Percentiles rank a stretch among this genome's conserved stretches.
Evolutionary conservation across 2,888 invertebrate species (phyloP).

Genomic region (Rhopalosiphum nymphaeae): DNA sequence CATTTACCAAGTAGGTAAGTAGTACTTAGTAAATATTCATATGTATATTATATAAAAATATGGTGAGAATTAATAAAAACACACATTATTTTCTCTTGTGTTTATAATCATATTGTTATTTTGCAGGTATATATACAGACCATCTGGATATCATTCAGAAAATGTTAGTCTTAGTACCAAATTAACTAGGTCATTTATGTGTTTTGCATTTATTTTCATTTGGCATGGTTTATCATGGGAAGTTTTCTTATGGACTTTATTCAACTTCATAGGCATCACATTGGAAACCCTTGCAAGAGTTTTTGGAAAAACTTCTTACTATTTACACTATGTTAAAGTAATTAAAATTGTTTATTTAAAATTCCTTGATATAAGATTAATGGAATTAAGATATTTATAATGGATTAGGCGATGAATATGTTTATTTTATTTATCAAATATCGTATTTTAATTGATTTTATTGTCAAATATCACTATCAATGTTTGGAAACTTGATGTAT

Average conservation of each 20-base stretch:
- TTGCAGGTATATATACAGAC: constrained; percentile 87
- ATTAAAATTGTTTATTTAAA: background rate
- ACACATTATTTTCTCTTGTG: background rate
- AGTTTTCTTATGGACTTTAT: constrained; percentile 86
- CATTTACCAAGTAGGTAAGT: background rate
- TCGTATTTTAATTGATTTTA: background rate
- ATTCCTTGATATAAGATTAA: background rate
- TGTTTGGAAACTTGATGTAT: background rate
- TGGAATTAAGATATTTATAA: background rate
- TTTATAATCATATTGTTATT: constrained; percentile 39
- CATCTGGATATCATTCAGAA: constrained; percentile 71
- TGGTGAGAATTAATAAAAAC: background rate
- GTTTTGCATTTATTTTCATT: constrained; percentile 86
- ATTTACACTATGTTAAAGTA: constrained; percentile 54
- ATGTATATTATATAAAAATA: background rate
- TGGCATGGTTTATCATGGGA: constrained; percentile 90
- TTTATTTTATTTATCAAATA: background rate
- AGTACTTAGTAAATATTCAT: background rate
- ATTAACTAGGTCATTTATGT: constrained; percentile 79
- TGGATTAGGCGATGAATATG: background rate
- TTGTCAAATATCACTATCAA: background rate
- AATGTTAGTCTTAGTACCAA: constrained; percentile 73
- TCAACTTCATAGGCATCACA: constrained; percentile 86
- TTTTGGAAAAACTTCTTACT: constrained; percentile 70
- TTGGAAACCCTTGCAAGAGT: constrained; percentile 78